Evolutionary conservation across 2,888 invertebrate genomes (phyloP), one percentile per base, ranked within the genome.

Genomic region (Candidula unifasciata): DNA sequence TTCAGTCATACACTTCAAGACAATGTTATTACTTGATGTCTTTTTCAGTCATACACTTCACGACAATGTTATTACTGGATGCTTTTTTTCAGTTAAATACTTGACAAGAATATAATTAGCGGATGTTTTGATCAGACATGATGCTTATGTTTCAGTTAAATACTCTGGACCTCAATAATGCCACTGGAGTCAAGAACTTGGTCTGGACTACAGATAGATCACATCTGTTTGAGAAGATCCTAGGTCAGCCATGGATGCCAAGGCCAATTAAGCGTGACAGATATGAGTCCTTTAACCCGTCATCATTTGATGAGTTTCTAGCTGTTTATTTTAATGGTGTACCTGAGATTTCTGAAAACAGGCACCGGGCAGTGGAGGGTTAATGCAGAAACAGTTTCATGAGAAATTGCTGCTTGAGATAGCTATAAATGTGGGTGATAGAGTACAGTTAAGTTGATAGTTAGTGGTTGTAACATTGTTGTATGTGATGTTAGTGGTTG

Each of bases 231-330:
- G 79, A 85, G 33, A 92, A 91, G 83, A 83, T 88, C 95, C 92
- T 97, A 33, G 97, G 96, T 90, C 94, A 89, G 82, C 91, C 91
- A 1, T 91, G 91, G 90, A 95, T 74, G 94, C 95, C 82, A 96
- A 96, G 90, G 93, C 94, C 85, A 96, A 96, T 93, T 94, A 95
- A 85, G 91, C 94, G 77, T 96, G 96, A 64, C 95, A 94, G 91
- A 96, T 97, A 69, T 93, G 95, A 95, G 86, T 96, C 96, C 73
- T 98, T 97, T 91, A 97, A 97, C 93, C 95, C 95, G 77, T 95
- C 96, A 89, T 96, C 97, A 52, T 96, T 97, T 90, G 95, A 96
- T 88, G 96, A 96, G 91, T 95, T 98, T 83, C 94, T 96, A 89
- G 96, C 96, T 66, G 96, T 98, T 94, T 97, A 97, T 87, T 66